Evolutionary conservation across 2,797 vertebrate genomes (phyloP).

Genomic region (Myoxocephalus aenaeus): DNA sequence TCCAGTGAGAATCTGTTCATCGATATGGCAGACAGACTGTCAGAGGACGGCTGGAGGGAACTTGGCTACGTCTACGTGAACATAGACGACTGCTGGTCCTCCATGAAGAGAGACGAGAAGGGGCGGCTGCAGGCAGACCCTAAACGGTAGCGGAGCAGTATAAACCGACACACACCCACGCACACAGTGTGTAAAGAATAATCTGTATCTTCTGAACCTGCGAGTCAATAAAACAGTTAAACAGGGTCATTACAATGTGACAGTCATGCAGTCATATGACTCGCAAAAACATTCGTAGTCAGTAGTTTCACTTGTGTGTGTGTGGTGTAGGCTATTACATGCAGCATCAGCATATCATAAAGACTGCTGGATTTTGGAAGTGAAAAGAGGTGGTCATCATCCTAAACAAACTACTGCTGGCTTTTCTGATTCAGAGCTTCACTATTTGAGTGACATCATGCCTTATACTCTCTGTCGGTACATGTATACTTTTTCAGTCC

Average conservation of each 20-base stretch:
- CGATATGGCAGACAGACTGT: constrained; percentile 92
- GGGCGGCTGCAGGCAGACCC: constrained; percentile 89
- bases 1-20: constrained; percentile 87
- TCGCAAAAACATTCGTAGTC: background rate
- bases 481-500: background rate
- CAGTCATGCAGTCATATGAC: constrained; percentile 37
- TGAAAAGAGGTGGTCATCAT: background rate
- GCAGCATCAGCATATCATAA: constrained; percentile 27
- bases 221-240: constrained; percentile 32
- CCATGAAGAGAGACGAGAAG: constrained; percentile 80
- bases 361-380: background rate
- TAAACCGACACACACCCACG: background rate
- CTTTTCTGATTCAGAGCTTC: background rate
- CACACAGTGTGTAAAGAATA: background rate
- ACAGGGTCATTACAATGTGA: constrained; percentile 19
- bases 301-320: background rate
- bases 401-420: background rate
- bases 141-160: constrained; percentile 73
- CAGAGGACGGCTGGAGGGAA: constrained; percentile 92
- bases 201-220: background rate
- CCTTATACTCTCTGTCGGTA: background rate
- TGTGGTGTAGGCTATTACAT: background rate
- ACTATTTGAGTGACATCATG: background rate
- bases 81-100: constrained; percentile 96
- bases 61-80: constrained; percentile 93